Evolutionary conservation across 2,888 invertebrate species (phyloP).

Genomic region (Tortricodes alternella): DNA sequence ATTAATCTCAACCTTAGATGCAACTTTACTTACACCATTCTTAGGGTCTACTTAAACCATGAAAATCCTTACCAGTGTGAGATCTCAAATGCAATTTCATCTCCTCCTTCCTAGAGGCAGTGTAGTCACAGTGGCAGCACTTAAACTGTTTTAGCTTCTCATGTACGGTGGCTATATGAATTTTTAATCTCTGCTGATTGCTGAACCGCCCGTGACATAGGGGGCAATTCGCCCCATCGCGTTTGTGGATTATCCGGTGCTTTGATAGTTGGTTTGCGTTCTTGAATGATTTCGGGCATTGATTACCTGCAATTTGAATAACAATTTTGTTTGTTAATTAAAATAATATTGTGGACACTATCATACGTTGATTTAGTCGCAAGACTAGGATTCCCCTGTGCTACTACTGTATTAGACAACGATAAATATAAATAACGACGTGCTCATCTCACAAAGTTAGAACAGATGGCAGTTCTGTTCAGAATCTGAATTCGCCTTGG

Average conservation of each 20-base stretch:
- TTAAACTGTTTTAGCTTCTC: constrained; percentile 85
- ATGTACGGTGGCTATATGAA: constrained; percentile 85
- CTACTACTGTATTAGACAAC: too few species aligned
- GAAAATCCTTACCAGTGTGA: constrained; percentile 84
- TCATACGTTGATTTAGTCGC: too few species aligned
- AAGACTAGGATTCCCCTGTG: too few species aligned
- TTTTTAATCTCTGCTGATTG: constrained; percentile 74
- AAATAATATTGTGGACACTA: too few species aligned
- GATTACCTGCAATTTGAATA: constrained; percentile 60
- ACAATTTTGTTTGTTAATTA: background rate
- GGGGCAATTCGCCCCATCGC: constrained; percentile 69
- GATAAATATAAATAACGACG: too few species aligned
- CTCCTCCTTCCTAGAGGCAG: constrained; percentile 85
- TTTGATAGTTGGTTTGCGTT: constrained; percentile 90
- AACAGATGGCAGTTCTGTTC: too few species aligned
- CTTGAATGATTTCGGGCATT: constrained; percentile 90
- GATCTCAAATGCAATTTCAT: constrained; percentile 86
- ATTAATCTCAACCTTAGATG: too few species aligned
- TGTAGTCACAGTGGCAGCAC: constrained; percentile 86
- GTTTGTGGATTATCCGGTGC: constrained; percentile 86
- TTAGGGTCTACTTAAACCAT: background rate
- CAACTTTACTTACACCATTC: too few species aligned
- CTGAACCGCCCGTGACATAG: constrained; percentile 84
- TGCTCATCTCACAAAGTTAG: too few species aligned
- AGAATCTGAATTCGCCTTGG: too few species aligned